Evolutionary conservation across 2,797 vertebrate genomes (phyloP).

Genomic region (Clarias platycephalus): DNA sequence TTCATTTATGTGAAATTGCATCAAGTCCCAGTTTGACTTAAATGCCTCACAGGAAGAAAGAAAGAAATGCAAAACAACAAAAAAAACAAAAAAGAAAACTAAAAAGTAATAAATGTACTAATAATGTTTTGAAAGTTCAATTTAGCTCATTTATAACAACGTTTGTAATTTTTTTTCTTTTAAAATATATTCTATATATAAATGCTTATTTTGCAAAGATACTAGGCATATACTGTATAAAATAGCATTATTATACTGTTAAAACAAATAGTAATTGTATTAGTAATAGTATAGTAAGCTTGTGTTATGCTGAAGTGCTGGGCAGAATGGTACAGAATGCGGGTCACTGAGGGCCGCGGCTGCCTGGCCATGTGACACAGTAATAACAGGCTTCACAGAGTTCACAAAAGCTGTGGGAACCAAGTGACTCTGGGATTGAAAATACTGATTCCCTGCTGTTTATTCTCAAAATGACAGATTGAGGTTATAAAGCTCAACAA

Average conservation of each 20-base stretch:
- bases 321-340: neutral
- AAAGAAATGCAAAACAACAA: neutral
- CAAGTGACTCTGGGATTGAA: slow-evolving; percentile 32
- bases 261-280: neutral
- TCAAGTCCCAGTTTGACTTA: too few species aligned
- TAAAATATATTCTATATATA: neutral
- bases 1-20: too few species aligned
- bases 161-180: neutral
- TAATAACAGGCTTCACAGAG: slow-evolving; percentile 35
- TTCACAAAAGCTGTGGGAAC: slow-evolving; percentile 37
- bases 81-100: neutral
- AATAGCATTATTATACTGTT: neutral
- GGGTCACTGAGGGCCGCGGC: slow-evolving; percentile 20
- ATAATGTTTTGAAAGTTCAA: neutral
- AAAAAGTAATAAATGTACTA: neutral
- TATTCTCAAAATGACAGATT: slow-evolving; percentile 43
- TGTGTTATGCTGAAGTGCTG: neutral
- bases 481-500: slow-evolving; percentile 16
- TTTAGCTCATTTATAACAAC: neutral
- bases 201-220: slow-evolving; percentile 4
- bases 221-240: neutral
- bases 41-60: neutral
- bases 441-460: slow-evolving; percentile 30
- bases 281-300: too few species aligned
- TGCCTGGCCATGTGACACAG: slow-evolving; percentile 36